Base-by-base conservation (phyloP, 2,113 vertebrate genomes). In the Pheucticus melanocephalus region DNA sequence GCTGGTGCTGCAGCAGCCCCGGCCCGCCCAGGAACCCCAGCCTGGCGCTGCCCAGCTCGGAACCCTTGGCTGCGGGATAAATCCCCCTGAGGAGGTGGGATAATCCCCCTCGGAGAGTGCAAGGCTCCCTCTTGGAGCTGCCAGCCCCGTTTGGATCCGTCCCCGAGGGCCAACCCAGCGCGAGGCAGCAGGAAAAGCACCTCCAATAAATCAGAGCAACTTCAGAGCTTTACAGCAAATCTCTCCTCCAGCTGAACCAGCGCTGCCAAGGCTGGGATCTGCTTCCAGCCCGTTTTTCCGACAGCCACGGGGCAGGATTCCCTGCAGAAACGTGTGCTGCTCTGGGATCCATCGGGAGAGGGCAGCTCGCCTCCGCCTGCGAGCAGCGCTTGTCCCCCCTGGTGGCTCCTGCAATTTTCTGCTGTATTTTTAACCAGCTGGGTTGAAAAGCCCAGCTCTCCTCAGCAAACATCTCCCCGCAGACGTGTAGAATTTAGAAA, bases 201-300 rank as follows among this genome's bases (percentile, higher is more conserved):
- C 47, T 64, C 64, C 51, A 20, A 21, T 64, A 70, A 23, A 18
- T 1, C 48, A 19, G 4, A 69, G 24, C 45, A 7, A 11, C 42
- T 65, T 51, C 40, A 44, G 59, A 73, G 17, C 45, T 73, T 39
- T 28, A 4, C 1, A 73, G 60, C 7, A 54, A 64, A 39, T 23
- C 11, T 4, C 50, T 35, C 11, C 39, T 71, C 33, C 5, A 0
- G 0, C 12, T 0, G 3, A 42, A 51, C 5, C 39, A 4, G 33
- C 0, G 2, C 53, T 54, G 72, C 59, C 40, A 19, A 15, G 44
- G 28, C 6, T 30, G 37, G 59, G 31, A 15, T 23, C 33, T 20
- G 54, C 8, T 69, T 15, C 16, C 68, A 44, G 7, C 0, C 1
- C 9, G 0, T 30, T 59, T n/a, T n/a, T 11, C 5, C 2, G 21